Percentiles rank a stretch among this genome's conserved stretches.
phyloP scores from a whole-genome alignment of 2,888 invertebrate species.

The Morinoia aosen region DNA sequence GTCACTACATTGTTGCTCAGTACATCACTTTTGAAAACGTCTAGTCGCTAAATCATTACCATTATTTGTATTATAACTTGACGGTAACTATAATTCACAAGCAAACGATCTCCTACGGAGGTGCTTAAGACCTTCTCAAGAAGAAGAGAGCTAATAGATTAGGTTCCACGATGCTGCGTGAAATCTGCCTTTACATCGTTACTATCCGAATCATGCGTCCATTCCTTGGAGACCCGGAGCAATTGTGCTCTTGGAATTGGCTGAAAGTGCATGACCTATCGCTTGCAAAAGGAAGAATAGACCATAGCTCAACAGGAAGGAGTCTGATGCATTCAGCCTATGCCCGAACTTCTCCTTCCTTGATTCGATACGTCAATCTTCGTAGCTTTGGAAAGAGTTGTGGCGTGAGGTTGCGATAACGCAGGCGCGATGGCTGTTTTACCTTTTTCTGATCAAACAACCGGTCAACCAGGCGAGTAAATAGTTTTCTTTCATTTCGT shows the following conservation, averaged over 20 bases:
- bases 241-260: background rate
- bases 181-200: background rate
- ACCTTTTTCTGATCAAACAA: background rate
- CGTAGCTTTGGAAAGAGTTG: background rate
- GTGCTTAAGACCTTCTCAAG: background rate
- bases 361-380: slow-evolving; percentile 50
- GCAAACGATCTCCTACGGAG: background rate
- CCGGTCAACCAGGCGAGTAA: background rate
- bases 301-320: slow-evolving; percentile 18
- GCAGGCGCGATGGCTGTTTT: background rate
- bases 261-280: slow-evolving; percentile 17
- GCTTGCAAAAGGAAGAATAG: background rate
- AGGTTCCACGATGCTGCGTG: background rate
- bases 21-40: background rate
- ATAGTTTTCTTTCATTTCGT: background rate
- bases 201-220: background rate
- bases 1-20: background rate
- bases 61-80: background rate
- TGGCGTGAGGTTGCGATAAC: background rate
- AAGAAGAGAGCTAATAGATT: background rate
- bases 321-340: background rate
- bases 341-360: background rate
- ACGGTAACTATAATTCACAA: background rate
- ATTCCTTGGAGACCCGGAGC: background rate
- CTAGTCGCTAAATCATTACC: background rate